A percentile compares a stretch with the other conserved stretches of the same genome.
phyloP scores from a whole-genome alignment of 1,140 invertebrate genomes.

The Telenomus remus region DNA sequence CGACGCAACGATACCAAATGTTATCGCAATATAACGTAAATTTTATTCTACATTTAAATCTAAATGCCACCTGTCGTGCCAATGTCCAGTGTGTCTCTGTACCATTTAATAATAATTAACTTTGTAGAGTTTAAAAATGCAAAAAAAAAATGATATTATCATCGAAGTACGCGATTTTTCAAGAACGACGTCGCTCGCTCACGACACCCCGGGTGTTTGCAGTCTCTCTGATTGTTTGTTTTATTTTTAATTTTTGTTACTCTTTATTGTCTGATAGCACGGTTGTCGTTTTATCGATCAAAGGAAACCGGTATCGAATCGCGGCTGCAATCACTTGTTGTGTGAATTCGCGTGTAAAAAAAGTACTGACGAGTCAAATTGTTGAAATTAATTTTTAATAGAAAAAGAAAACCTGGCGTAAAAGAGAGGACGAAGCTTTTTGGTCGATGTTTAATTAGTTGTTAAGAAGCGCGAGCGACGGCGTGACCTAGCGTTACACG shows the following conservation, averaged over 20 bases:
- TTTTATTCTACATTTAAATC: constrained; percentile 77
- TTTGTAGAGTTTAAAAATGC: constrained; percentile 71
- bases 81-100: constrained; percentile 77
- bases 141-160: constrained; percentile 65
- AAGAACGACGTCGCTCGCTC: constrained; percentile 36
- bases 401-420: neutral
- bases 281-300: too few species aligned
- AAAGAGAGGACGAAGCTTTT: constrained; percentile 16
- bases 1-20: constrained; percentile 77
- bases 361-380: too few species aligned
- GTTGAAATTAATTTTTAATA: too few species aligned
- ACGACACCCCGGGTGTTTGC: constrained; percentile 21
- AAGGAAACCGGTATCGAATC: too few species aligned
- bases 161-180: constrained; percentile 52
- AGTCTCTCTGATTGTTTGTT: constrained; percentile 4
- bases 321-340: too few species aligned
- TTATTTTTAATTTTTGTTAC: neutral
- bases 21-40: constrained; percentile 77
- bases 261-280: neutral
- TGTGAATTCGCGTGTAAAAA: too few species aligned
- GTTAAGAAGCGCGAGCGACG: constrained; percentile 38
- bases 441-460: constrained; percentile 11
- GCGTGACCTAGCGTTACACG: constrained; percentile 27
- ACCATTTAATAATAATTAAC: constrained; percentile 70
- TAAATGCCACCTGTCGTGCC: constrained; percentile 77